Evolutionary conservation across 2,888 invertebrate genomes (phyloP), one percentile per base, ranked within the genome.

Genomic region (Stenotaenia linearis): DNA sequence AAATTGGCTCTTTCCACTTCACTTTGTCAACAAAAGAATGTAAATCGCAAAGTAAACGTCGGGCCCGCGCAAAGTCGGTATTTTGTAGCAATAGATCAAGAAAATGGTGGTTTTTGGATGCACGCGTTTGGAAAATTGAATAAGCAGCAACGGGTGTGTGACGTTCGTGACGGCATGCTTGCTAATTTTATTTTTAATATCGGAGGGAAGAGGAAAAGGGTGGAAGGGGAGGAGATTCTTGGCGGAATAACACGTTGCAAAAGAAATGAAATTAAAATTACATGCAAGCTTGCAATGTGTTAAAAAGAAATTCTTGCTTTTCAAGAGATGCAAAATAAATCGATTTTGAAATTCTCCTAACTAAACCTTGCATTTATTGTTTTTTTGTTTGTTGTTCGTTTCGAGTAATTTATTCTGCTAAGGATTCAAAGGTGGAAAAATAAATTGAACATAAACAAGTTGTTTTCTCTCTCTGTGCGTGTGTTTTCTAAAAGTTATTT

Each of bases 41-140:
- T 69, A 69, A 28, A 25, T 69, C 69, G 28, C 69, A 69, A 69
- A 69, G 69, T 28, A 69, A 69, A 69, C 69, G 69, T 69, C 69
- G 69, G n/a, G 25, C 12, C 0, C 18, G 7, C 7, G 28, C 9
- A 69, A 69, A 69, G 69, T 69, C 69, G 69, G 69, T 69, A 69
- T 69, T 69, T 69, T 69, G 69, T 69, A 69, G 69, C 69, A 28
- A 69, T 69, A 69, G 69, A 69, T 69, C 69, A 69, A 25, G 7
- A 25, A 25, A 69, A 28, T 25, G 69, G 69, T 69, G 69, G 69
- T 69, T 69, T 32, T 69, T 69, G 69, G 69, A 69, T 69, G 69
- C 69, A 69, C 69, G 69, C 69, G 69, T 69, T 69, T 69, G 69
- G 69, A 69, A 69, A 69, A 69, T 69, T 69, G 69, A 69, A 69